Percentiles rank a stretch among this genome's conserved stretches.
Evolutionary conservation across 2,797 vertebrate genomes (phyloP).

Genomic region (Myiothlypis coronata): DNA sequence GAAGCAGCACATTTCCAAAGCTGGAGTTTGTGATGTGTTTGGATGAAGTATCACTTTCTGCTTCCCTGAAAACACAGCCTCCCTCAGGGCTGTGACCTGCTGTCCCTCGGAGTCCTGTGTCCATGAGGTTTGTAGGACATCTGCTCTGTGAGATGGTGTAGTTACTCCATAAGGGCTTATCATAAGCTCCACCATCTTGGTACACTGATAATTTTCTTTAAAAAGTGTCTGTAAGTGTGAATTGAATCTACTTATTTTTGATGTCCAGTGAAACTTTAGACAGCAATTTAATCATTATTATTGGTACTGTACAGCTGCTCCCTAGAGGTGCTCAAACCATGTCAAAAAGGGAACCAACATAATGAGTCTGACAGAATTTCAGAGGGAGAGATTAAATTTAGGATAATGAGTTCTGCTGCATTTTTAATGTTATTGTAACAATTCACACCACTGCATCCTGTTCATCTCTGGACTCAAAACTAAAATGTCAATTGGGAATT

Average conservation of each 20-base stretch:
- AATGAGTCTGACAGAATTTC: constrained; percentile 67
- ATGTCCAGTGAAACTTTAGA: constrained; percentile 69
- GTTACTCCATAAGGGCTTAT: neutral
- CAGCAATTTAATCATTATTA: constrained; percentile 70
- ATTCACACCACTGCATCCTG: neutral
- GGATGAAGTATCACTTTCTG: neutral
- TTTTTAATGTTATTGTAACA: constrained; percentile 57
- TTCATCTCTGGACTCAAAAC: neutral
- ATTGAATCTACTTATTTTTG: constrained; percentile 49
- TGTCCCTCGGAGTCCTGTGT: accelerated
- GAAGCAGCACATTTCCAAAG: neutral
- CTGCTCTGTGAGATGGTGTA: neutral
- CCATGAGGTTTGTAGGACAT: accelerated
- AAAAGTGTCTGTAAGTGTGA: neutral
- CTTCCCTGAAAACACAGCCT: neutral
- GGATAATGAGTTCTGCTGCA: constrained; percentile 68
- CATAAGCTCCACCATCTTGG: neutral
- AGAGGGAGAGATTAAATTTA: constrained; percentile 64
- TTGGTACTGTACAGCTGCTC: constrained; percentile 40
- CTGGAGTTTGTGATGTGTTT: accelerated
- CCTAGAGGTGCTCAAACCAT: constrained; percentile 55
- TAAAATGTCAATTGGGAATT: neutral
- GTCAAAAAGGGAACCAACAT: constrained; percentile 53
- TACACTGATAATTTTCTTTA: neutral
- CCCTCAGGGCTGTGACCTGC: neutral